Evolutionary conservation across 2,797 vertebrate species (phyloP), one percentile per base, ranked within the genome.

Genomic region (Cossypha caffra): DNA sequence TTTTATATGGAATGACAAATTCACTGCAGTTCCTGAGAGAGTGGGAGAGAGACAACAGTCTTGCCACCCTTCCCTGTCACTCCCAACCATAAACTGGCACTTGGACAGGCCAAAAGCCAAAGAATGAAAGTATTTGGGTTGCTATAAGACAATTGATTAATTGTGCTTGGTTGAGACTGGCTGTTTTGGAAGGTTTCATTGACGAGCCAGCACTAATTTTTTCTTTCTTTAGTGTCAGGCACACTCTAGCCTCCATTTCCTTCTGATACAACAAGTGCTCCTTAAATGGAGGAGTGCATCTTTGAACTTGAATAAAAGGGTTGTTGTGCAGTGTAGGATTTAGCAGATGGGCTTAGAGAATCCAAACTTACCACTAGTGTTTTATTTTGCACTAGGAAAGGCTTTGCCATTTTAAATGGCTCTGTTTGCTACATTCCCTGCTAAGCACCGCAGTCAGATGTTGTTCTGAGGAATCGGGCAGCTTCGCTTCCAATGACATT

Each of bases 321-420:
- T 95, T 63, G 72, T 92, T 91, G 74, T 90, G 88, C 87, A 93
- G 77, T 18, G 12, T 26, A 74, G 79, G 94, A 94, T 94, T 87
- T 93, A 96, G 95, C 96, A 96, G 97, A 96, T 95, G 81, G 95
- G 54, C 47, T 96, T 97, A 93, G 91, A 91, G 95, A 95, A 80
- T 64, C 88, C 21, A 35, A 97, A 95, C 42, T 52, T 94, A 77
- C 93, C 90, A 85, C 81, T 92, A 90, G 92, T 89, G 90, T 93
- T 98, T 94, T 94, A 91, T 96, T 95, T 77, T 69, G 38, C 35
- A n/a, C 38, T 92, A 84, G 90, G 85, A 92, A 96, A 97, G 92
- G 47, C 81, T 94, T 96, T 97, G 94, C 96, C 91, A 23, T 87
- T 95, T 94, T 75, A 55, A 86, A 48, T 95, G 88, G 54, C 76